phyloP scores from a whole-genome alignment of 1,140 invertebrate genomes.

The Aphelenchoides avenae region DNA sequence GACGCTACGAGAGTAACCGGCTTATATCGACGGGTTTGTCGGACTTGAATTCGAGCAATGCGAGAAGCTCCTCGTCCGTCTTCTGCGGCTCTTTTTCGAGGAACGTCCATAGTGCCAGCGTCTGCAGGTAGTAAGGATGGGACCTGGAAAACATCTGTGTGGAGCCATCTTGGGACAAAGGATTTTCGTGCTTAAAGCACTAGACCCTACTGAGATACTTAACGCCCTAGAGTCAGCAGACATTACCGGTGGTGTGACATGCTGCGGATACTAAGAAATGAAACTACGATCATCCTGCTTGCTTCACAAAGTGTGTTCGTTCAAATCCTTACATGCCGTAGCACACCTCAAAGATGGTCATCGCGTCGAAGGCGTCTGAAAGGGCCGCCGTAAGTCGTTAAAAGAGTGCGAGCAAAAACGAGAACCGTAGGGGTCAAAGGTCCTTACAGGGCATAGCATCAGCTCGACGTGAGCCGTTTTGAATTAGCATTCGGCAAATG shows the following conservation, averaged over 20 bases:
- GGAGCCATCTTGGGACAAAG: conserved; percentile 9
- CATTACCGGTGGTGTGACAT: conserved; percentile 1
- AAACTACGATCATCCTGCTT: conserved; percentile 16
- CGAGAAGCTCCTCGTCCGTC: conserved; percentile 25
- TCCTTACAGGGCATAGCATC: too few relatives aligned
- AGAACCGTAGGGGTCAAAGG: too few relatives aligned
- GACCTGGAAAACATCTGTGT: conserved; percentile 26
- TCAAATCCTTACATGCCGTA: background rate
- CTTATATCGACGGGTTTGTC: conserved; percentile 12
- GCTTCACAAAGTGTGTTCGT: background rate
- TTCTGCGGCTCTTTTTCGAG: conserved; percentile 26
- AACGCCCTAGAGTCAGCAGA: too few relatives aligned
- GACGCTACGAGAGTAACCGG: too few relatives aligned
- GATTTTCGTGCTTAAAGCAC: conserved; percentile 11
- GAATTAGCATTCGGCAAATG: background rate
- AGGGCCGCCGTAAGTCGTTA: too few relatives aligned
- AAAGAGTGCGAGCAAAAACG: too few relatives aligned
- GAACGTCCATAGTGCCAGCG: conserved; percentile 29
- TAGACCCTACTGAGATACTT: conserved; percentile 6
- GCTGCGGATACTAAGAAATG: conserved; percentile 15
- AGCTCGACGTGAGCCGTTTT: too few relatives aligned
- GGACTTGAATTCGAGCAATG: conserved; percentile 10
- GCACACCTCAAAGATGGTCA: too few relatives aligned
- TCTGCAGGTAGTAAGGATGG: conserved; percentile 26
- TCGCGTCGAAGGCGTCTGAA: too few relatives aligned